Evolutionary conservation across 2,888 invertebrate genomes (phyloP).

Genomic region (Adelognathus sp.): DNA sequence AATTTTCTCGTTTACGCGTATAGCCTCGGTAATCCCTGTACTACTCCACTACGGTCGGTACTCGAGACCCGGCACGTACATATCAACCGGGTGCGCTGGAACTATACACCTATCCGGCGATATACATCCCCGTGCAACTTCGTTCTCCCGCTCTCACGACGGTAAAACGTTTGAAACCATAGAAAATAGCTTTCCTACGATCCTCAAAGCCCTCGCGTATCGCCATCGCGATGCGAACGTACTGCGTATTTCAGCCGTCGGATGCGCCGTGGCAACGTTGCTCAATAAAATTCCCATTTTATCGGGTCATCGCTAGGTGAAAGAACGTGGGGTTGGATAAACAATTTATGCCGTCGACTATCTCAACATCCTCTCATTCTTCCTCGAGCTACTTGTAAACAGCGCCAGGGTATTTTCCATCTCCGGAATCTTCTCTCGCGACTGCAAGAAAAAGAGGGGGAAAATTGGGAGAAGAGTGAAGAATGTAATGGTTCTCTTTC

Average conservation of each 20-base stretch:
- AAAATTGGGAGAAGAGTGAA: too few relatives aligned
- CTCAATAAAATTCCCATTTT: constrained; percentile 23
- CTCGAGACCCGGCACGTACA: constrained; percentile 3
- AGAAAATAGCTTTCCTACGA: neutral
- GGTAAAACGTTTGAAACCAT: constrained; percentile 20
- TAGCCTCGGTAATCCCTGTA: constrained; percentile 7
- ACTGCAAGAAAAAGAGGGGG: neutral
- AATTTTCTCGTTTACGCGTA: constrained; percentile 44
- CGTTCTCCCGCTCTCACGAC: neutral
- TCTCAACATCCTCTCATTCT: constrained; percentile 40
- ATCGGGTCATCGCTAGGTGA: neutral
- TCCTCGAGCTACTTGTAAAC: neutral
- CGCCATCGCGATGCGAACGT: neutral
- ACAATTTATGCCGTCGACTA: constrained; percentile 11
- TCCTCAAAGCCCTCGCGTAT: neutral
- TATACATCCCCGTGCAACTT: neutral
- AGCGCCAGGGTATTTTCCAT: neutral
- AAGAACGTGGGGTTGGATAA: constrained; percentile 7
- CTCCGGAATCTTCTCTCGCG: neutral
- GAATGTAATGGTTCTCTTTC: too few relatives aligned
- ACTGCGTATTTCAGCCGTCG: constrained; percentile 5
- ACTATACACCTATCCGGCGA: neutral
- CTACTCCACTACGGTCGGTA: too few relatives aligned
- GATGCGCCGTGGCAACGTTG: neutral
- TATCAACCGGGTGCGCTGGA: neutral